Base-by-base conservation (phyloP, 2,113 vertebrate species). In the Alaudala cheleensis region DNA sequence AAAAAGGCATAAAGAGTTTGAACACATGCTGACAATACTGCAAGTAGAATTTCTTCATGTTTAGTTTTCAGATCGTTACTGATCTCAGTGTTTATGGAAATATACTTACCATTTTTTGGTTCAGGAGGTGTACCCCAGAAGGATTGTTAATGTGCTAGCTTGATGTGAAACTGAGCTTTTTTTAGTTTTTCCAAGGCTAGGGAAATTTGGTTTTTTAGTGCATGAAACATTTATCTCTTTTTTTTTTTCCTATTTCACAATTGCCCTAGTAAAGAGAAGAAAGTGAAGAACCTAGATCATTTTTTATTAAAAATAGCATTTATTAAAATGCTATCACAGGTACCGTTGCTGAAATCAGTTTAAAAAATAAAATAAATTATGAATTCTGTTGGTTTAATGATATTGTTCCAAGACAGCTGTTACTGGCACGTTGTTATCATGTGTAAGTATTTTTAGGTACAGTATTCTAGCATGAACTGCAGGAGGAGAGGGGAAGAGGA, bases 241-340 rank as follows among this genome's bases (percentile, higher is more conserved):
- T 9, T 47, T 47, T 29, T 34, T 26, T 7, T 34, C 7, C 24
- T 54, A 3, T 56, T 13, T 18, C 9, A 56, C 14, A 62, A 47
- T 84, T 73, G n/a, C 13, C 4, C 14, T 23, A 9, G 5, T 70
- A 53, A 83, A 67, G 37, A 62, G 26, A 60, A 53, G 57, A 58
- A 76, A 49, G 14, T 1, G 1, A 69, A 7, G 2, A 17, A 54
- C 6, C 5, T 56, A 72, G 51, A 28, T 62, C 1, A 1, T 51
- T 22, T n/a, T n/a, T n/a, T n/a, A n/a, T n/a, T n/a, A n/a, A n/a
- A n/a, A n/a, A n/a, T n/a, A n/a, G n/a, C n/a, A n/a, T 73, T 91
- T 78, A n/a, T 66, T 50, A 54, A 79, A 78, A 85, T 66, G 21
- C 12, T 28, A 0, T 44, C 12, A 20, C 12, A 20, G 25, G 8